Percentiles rank a stretch among this genome's conserved stretches.
phyloP scores from a whole-genome alignment of 1,140 invertebrate genomes.

The Frieseomelitta varia region DNA sequence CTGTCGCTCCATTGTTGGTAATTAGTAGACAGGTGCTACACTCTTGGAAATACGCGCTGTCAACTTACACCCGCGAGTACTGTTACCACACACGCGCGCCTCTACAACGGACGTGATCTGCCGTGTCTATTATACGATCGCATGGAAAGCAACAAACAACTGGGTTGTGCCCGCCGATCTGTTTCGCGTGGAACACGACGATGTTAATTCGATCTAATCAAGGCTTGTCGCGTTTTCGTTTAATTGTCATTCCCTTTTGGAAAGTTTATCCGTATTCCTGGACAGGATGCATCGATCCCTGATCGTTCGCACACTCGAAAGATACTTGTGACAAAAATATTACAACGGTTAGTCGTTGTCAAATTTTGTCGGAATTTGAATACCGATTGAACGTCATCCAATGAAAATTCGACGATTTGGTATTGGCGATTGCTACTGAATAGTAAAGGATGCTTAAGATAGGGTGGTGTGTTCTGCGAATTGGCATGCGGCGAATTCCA shows the following conservation, averaged over 20 bases:
- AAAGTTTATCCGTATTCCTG: not conserved
- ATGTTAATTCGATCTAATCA: slow-evolving; percentile 29
- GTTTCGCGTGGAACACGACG: not conserved
- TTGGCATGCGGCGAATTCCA: no score
- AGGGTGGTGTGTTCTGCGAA: no score
- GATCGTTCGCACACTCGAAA: no score
- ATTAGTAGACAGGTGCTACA: slow-evolving; percentile 33
- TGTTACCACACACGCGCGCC: not conserved
- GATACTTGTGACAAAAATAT: no score
- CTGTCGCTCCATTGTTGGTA: slow-evolving; percentile 2
- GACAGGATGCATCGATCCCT: not conserved
- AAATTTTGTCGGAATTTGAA: no score
- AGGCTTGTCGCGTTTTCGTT: slow-evolving; percentile 11
- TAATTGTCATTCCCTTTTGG: not conserved
- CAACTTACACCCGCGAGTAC: not conserved
- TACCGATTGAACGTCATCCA: no score
- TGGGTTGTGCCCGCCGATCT: not conserved
- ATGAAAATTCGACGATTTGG: no score
- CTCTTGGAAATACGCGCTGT: not conserved
- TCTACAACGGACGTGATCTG: not conserved
- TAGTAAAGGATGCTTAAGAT: no score
- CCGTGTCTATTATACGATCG: slow-evolving; percentile 12
- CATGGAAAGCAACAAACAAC: slow-evolving; percentile 28
- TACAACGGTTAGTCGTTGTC: no score
- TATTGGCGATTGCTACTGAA: no score